Percentiles rank a stretch among this genome's conserved stretches.
phyloP scores from a whole-genome alignment of 2,797 vertebrate genomes.

The Gymnodraco acuticeps region DNA sequence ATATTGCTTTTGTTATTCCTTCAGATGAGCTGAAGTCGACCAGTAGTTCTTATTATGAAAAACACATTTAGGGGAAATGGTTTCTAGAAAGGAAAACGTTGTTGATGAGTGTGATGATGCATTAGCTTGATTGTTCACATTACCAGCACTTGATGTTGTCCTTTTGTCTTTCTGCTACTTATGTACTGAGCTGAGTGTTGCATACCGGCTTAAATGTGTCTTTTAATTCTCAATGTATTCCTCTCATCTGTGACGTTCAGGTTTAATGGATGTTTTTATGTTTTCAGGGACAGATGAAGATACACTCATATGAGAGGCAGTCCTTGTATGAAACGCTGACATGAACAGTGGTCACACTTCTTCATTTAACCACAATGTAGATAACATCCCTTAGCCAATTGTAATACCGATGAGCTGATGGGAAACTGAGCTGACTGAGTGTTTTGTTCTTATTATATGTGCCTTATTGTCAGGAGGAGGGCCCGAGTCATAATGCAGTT shows the following conservation, averaged over 20 bases:
- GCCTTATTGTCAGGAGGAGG: conserved; percentile 6
- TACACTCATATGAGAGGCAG: neutral
- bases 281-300: conserved; percentile 9
- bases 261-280: neutral
- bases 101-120: no score
- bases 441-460: conserved; percentile 5
- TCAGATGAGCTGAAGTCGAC: no score
- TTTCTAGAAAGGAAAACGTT: neutral
- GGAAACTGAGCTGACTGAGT: conserved; percentile 13
- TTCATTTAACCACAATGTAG: neutral
- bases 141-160: neutral
- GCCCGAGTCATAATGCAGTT: neutral
- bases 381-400: conserved; percentile 6
- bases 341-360: neutral
- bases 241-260: neutral
- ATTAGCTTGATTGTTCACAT: neutral
- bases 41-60: neutral
- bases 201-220: conserved; percentile 6
- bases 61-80: neutral
- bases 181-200: conserved; percentile 2
- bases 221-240: neutral
- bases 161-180: neutral
- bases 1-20: no score
- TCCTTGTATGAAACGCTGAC: neutral
- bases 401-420: conserved; percentile 11